Base-by-base conservation (phyloP, 2,888 invertebrate species). In the Augiades crinisus region DNA sequence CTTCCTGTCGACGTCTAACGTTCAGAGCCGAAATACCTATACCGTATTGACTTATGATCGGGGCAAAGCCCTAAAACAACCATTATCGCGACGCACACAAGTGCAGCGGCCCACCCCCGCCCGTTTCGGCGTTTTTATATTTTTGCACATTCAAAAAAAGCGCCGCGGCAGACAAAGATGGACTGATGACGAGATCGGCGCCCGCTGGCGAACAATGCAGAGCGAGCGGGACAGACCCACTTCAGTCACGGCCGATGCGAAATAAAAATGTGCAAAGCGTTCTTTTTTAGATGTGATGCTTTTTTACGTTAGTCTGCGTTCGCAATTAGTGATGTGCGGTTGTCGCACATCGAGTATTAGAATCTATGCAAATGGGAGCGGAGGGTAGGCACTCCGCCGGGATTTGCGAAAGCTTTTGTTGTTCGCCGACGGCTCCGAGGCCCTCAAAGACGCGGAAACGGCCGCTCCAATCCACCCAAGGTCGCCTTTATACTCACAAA, bases 241-340 rank as follows among this genome's bases (percentile, higher is more conserved):
- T 78, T 78, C 81, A 83, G 83, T 85, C 88, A 82, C 78, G 78
- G 75, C 78, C 75, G 78, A 72, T 63, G 75, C 74, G 73, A 87
- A 87, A 89, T 88, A 88, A 88, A 89, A 89, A 88, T 87, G 86
- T 87, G 85, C 84, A 85, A 78, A 82, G 78, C 71, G 78, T 77
- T 78, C 82, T 87, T 87, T 88, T 86, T 84, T 78, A 80, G 68
- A 85, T 86, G 87, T 82, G 81, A 84, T 86, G 83, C 79, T 85
- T 85, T 87, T 87, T 88, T 88, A 76, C 80, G 81, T 83, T 84
- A 83, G 89, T 89, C 86, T 87, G 87, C 87, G 86, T 87, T 86
- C 72, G 81, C 87, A 88, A 89, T 89, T 89, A 88, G 89, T 85
- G 84, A 80, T 86, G 85, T 83, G 84, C 76, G 81, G 80, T 72